Conservation (phyloP, 1,140 invertebrate species). For the Drosophila grimshawi region DNA sequence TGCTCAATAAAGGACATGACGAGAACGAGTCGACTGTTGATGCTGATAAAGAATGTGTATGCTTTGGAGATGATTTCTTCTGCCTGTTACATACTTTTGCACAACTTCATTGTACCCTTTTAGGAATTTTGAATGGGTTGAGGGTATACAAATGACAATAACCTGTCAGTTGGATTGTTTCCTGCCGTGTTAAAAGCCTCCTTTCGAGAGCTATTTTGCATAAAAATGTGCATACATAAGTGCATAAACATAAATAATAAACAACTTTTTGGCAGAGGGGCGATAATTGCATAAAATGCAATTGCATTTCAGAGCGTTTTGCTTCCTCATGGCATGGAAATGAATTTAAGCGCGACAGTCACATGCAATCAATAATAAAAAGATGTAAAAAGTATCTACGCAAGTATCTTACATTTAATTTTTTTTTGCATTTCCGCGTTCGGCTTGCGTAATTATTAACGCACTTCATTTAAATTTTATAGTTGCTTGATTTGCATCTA, state of each 20-base stretch:
- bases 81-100: too few species aligned
- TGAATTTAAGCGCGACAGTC: conserved; percentile 23
- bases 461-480: conserved; percentile 47
- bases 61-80: too few species aligned
- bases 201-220: conserved; percentile 31
- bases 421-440: conserved; percentile 66
- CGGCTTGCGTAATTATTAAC: conserved; percentile 52
- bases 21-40: too few species aligned
- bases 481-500: conserved; percentile 40
- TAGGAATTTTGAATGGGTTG: too few species aligned
- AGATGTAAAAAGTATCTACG: conserved; percentile 65
- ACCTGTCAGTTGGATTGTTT: conserved; percentile 8
- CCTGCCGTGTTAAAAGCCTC: conserved; percentile 59
- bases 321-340: conserved; percentile 35
- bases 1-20: too few species aligned
- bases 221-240: not conserved
- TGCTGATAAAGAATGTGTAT: too few species aligned
- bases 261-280: conserved; percentile 4
- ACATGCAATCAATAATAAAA: conserved; percentile 62
- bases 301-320: conserved; percentile 1
- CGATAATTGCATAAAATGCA: conserved; percentile 5
- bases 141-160: not conserved
- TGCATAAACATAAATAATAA: not conserved
- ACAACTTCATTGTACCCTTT: too few species aligned
- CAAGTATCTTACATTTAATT: conserved; percentile 23